Evolutionary conservation across 2,888 invertebrate species (phyloP).

Genomic region (Coelogynopora nodosa): DNA sequence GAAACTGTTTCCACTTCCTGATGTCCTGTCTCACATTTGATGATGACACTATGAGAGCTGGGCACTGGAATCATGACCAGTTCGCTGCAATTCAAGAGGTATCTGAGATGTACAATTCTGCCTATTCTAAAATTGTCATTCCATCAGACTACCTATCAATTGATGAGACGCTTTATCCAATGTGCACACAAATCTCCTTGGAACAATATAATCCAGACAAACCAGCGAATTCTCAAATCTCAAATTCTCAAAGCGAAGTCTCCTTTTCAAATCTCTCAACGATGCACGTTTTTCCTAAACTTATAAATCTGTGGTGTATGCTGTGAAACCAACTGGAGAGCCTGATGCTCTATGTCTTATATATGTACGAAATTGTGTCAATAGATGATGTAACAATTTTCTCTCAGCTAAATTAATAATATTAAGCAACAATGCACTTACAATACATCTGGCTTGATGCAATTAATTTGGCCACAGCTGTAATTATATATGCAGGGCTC

Average conservation of each 20-base stretch:
- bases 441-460: too few species aligned
- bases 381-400: too few species aligned
- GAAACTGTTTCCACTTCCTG: background rate
- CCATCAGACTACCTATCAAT: slow-evolving; percentile 3
- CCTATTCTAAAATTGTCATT: background rate
- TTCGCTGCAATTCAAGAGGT: background rate
- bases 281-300: background rate
- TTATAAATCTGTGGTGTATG: slow-evolving; percentile 27
- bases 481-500: too few species aligned
- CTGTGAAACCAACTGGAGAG: background rate
- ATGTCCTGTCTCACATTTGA: slow-evolving; percentile 1
- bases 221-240: too few species aligned
- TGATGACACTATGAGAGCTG: background rate
- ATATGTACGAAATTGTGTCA: too few species aligned
- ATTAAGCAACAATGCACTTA: too few species aligned
- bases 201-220: slow-evolving; percentile 26
- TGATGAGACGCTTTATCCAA: background rate
- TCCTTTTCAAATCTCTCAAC: slow-evolving; percentile 5
- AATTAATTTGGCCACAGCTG: too few species aligned
- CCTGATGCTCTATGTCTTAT: too few species aligned
- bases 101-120: background rate
- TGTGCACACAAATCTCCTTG: background rate
- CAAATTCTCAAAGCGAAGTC: too few species aligned
- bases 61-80: background rate
- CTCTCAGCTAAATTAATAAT: too few species aligned